Percentiles rank a stretch among this genome's conserved stretches.
These are phyloP conservation scores for Drosophila nigritarsus DNA, from an alignment of 2,888 invertebrate species.

Conservation along the genomic window DNA sequence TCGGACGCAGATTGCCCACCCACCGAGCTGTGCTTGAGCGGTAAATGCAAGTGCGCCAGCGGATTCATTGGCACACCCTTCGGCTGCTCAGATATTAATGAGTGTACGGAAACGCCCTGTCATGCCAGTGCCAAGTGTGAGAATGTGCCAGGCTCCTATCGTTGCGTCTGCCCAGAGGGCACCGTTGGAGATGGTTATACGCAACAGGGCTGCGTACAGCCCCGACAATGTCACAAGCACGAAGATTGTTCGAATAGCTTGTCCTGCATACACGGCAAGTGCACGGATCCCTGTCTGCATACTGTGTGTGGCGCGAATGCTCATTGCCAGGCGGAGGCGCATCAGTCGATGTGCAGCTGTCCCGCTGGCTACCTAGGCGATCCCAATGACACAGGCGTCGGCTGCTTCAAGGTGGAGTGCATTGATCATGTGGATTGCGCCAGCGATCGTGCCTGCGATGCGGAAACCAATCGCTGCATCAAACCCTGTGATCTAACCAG, in stretches of 20 bases:
- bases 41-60: conserved; percentile 91
- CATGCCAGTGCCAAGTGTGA: conserved; percentile 92
- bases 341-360: conserved; percentile 91
- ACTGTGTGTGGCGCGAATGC: conserved; percentile 92
- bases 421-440: conserved; percentile 91
- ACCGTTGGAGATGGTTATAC: conserved; percentile 90
- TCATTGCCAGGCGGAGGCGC: conserved; percentile 90
- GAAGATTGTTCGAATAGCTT: conserved; percentile 91
- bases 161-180: conserved; percentile 91
- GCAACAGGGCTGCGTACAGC: conserved; percentile 91
- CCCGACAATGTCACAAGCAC: conserved; percentile 91
- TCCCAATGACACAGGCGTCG: conserved; percentile 90
- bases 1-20: conserved; percentile 92
- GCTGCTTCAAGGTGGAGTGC: conserved; percentile 96
- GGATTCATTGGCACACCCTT: conserved; percentile 91
- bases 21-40: conserved; percentile 91
- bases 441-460: conserved; percentile 90
- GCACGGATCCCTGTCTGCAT: conserved; percentile 92
- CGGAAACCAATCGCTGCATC: conserved; percentile 90
- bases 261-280: conserved; percentile 91
- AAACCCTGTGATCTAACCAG: conserved; percentile 92
- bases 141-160: conserved; percentile 92
- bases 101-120: conserved; percentile 91
- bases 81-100: conserved; percentile 93
- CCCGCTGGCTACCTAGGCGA: conserved; percentile 93